Conservation (phyloP, 2,888 invertebrate genomes). For the Schizotus pectinicornis region DNA sequence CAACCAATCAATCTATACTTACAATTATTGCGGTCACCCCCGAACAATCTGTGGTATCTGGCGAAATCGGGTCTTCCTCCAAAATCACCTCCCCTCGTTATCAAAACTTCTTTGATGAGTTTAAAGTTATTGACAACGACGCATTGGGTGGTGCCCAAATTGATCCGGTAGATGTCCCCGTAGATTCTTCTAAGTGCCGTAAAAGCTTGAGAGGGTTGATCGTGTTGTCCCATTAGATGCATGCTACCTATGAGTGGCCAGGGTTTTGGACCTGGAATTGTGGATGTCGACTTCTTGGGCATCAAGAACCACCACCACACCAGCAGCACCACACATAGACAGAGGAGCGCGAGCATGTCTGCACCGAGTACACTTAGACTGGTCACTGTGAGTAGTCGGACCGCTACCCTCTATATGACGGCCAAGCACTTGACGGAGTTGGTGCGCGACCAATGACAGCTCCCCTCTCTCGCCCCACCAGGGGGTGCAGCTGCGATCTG, state of each 20-base stretch:
- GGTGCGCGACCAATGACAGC: conserved; percentile 51
- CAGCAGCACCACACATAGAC: conserved; percentile 52
- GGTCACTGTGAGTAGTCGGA: conserved; percentile 52
- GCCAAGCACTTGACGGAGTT: conserved; percentile 44
- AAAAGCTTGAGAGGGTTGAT: conserved; percentile 75
- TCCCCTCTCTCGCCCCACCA: conserved; percentile 53
- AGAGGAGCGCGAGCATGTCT: conserved; percentile 55
- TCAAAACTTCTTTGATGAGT: conserved; percentile 76
- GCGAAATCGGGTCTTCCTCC: conserved; percentile 83
- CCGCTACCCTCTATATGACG: conserved; percentile 58
- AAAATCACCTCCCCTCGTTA: conserved; percentile 81
- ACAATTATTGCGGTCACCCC: conserved; percentile 87
- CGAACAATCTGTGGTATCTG: conserved; percentile 81
- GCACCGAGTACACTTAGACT: conserved; percentile 47
- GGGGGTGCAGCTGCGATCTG: conserved; percentile 52
- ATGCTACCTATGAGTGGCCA: conserved; percentile 76
- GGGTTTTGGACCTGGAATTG: conserved; percentile 71
- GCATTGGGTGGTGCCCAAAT: conserved; percentile 72
- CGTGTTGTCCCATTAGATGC: conserved; percentile 68
- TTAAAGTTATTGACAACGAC: conserved; percentile 77
- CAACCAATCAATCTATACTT: conserved; percentile 66
- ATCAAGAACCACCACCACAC: conserved; percentile 50
- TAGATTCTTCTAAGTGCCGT: conserved; percentile 71
- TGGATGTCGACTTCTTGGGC: conserved; percentile 38
- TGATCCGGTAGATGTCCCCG: conserved; percentile 75